A percentile compares a stretch with the other conserved stretches of the same genome.
Evolutionary conservation across 2,888 invertebrate genomes (phyloP).

Genomic region (Microctonus hyperodae): DNA sequence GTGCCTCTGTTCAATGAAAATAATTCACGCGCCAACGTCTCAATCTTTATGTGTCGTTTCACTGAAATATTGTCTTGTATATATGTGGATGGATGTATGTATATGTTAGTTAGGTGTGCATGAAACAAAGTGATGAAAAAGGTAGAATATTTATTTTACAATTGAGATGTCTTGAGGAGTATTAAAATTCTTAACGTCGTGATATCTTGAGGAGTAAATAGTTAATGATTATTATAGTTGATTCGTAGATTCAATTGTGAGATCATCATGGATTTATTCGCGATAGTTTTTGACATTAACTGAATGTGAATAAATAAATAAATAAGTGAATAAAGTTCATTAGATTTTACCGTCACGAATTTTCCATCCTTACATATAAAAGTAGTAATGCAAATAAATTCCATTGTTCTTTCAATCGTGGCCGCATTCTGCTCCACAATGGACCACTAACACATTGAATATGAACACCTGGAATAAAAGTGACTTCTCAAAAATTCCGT

Average conservation of each 20-base stretch:
- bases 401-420: conserved; percentile 42
- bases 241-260: not conserved
- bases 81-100: not conserved
- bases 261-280: not conserved
- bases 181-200: not conserved
- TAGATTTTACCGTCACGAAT: conserved; percentile 40
- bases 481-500: not conserved
- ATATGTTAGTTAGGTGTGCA: not conserved
- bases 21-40: conserved; percentile 11
- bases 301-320: not conserved
- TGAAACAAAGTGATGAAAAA: not conserved
- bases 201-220: not conserved
- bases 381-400: conserved; percentile 38
- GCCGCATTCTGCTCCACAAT: conserved; percentile 37
- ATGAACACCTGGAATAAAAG: conserved; percentile 11
- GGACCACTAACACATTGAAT: conserved; percentile 19
- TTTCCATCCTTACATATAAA: conserved; percentile 33
- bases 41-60: not conserved
- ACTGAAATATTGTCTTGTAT: not conserved
- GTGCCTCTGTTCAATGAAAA: not conserved
- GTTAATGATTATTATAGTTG: not conserved
- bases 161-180: not conserved
- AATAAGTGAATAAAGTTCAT: not conserved
- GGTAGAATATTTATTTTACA: not conserved
- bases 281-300: not conserved